Evolutionary conservation across 2,113 vertebrate genomes (phyloP).

Genomic region (Otocyon megalotis): DNA sequence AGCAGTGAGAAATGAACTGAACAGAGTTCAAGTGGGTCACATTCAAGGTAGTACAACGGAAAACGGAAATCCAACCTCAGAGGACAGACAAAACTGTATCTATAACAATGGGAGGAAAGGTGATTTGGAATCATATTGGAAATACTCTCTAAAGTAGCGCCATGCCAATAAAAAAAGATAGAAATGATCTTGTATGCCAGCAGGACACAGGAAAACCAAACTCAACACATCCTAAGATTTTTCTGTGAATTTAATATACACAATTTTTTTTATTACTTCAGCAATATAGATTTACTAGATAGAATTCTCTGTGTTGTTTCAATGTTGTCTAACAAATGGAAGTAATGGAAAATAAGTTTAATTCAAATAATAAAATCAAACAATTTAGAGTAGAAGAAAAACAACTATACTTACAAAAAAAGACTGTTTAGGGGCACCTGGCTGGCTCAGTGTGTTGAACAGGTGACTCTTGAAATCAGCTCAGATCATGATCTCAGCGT

Average conservation of each 20-base stretch:
- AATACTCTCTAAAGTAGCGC: background rate
- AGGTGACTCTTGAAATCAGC: background rate
- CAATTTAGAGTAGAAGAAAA: background rate
- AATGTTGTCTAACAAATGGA: background rate
- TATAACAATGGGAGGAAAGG: background rate
- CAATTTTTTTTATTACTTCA: background rate
- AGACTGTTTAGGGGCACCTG: background rate
- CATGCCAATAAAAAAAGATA: background rate
- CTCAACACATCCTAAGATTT: background rate
- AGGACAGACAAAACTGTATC: background rate
- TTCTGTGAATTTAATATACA: background rate
- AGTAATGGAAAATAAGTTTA: background rate
- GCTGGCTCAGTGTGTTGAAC: background rate
- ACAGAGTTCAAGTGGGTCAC: background rate
- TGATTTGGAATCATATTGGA: background rate
- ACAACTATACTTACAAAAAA: background rate
- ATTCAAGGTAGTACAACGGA: constrained; percentile 24
- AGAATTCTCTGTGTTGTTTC: background rate
- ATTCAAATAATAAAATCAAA: background rate
- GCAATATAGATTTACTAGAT: background rate
- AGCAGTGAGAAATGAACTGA: constrained; percentile 30
- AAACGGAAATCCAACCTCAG: background rate
- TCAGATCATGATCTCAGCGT: background rate
- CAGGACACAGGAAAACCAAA: background rate
- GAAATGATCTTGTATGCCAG: background rate